These are phyloP conservation scores for Parazoanthus atlanticus DNA, from an alignment of 92 coral and sea anemone genomes.

Conservation along the genomic window DNA sequence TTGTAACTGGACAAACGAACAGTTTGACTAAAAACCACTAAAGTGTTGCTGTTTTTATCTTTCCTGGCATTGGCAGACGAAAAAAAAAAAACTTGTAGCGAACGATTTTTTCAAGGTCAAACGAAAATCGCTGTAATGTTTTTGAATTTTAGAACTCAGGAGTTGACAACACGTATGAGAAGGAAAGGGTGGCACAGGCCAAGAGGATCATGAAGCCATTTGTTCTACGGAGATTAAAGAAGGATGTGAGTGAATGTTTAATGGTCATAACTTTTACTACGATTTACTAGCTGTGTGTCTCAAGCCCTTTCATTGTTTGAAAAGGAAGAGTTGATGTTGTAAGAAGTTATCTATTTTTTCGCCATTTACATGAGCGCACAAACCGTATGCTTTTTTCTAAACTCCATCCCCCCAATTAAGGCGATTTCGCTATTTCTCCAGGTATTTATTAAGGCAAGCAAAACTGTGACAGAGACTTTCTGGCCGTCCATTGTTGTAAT, in stretches of 20 bases:
- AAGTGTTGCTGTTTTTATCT: too few relatives aligned
- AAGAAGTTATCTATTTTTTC: too few relatives aligned
- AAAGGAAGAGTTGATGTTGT: too few relatives aligned
- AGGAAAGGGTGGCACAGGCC: conserved; percentile 82
- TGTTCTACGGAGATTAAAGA: conserved; percentile 90
- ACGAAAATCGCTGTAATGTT: not conserved
- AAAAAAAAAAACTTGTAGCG: too few relatives aligned
- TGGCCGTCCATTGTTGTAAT: not conserved
- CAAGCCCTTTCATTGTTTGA: not conserved
- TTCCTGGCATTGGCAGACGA: too few relatives aligned
- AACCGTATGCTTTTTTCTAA: too few relatives aligned
- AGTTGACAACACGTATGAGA: conserved; percentile 69
- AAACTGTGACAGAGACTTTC: not conserved
- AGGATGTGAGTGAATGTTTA: conserved; percentile 74
- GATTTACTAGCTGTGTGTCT: not conserved
- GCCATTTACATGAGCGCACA: too few relatives aligned
- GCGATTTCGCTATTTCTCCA: too few relatives aligned
- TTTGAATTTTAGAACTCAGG: conserved; percentile 52
- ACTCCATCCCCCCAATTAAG: too few relatives aligned
- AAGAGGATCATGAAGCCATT: conserved; percentile 95
- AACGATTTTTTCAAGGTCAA: too few relatives aligned
- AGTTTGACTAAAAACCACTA: too few relatives aligned
- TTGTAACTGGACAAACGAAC: too few relatives aligned
- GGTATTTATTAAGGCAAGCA: not conserved
- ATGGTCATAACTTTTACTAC: not conserved